Conservation (phyloP, 2,797 vertebrate genomes). For the Pitangus sulphuratus region DNA sequence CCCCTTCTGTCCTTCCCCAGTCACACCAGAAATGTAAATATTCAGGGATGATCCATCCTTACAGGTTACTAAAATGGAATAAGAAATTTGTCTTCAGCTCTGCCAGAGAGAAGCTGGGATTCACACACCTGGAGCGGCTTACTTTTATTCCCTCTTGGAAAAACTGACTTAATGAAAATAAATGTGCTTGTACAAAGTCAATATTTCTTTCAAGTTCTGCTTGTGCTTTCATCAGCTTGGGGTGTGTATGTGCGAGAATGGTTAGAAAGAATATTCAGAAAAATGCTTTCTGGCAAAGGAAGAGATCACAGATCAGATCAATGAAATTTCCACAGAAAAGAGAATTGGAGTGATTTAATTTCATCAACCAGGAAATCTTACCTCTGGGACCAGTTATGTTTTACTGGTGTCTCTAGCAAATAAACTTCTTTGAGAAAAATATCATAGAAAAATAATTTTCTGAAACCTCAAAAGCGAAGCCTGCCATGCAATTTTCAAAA, state of each 20-base stretch:
- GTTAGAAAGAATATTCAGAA: constrained; percentile 42
- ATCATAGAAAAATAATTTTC: background rate
- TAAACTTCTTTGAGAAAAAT: background rate
- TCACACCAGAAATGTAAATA: constrained; percentile 19
- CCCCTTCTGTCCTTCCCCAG: background rate
- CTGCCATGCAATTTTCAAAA: background rate
- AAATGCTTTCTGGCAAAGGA: constrained; percentile 41
- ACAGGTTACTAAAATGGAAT: background rate
- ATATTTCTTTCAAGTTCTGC: constrained; percentile 55
- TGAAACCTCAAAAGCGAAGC: background rate
- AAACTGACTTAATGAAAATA: constrained; percentile 54
- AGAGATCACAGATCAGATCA: constrained; percentile 58
- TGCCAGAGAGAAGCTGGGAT: constrained; percentile 18
- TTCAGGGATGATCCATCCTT: background rate
- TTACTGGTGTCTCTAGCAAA: background rate
- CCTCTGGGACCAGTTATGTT: background rate
- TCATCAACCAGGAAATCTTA: background rate
- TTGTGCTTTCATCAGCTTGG: constrained; percentile 33
- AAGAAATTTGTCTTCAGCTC: background rate
- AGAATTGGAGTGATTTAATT: constrained; percentile 29
- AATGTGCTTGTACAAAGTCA: constrained; percentile 43
- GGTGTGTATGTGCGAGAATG: background rate
- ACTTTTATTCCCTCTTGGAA: constrained; percentile 23
- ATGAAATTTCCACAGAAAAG: constrained; percentile 48
- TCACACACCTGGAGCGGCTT: constrained; percentile 13